Evolutionary conservation across 1,140 invertebrate species (phyloP), one percentile per base, ranked within the genome.

Genomic region (Ridgeia piscesae): DNA sequence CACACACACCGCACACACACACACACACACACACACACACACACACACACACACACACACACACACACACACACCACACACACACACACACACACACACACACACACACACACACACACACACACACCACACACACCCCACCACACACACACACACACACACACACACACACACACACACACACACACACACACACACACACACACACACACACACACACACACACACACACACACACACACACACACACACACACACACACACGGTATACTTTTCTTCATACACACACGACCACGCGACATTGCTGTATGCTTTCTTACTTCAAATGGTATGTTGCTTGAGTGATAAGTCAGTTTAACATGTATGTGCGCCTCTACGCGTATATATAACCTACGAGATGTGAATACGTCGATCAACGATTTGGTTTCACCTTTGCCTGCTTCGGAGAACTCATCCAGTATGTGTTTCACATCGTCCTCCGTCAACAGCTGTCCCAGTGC

Each of bases 41-140:
- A n/a, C n/a, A n/a, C n/a, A n/a, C n/a, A n/a, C n/a, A n/a, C n/a
- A n/a, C n/a, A n/a, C n/a, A n/a, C n/a, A n/a, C n/a, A n/a, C n/a
- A n/a, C n/a, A n/a, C n/a, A n/a, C n/a, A n/a, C n/a, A n/a, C n/a
- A n/a, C n/a, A n/a, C n/a, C 4, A 42, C 11, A 42, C 42, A 42
- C 42, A 92, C 48, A 92, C 31, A 90, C 88, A 93, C 33, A 58
- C 9, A 50, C 33, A 34, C 9, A 34, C 9, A 91, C 31, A 93
- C 88, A 93, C 31, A 89, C 34, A 93, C 42, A 89, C n/a, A 93
- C 89, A 93, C n/a, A 93, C 91, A 92, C 34, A 93, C 34, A 92
- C 6, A 93, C 91, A 93, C 4, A 92, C 92, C 88, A n/a, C 89
- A n/a, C 34, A 33, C 33, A 34, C 6, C 14, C 31, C n/a, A n/a